A percentile compares a stretch with the other conserved stretches of the same genome.
Conservation (phyloP, 2,113 vertebrate genomes). For the Atractosteus spatula region DNA sequence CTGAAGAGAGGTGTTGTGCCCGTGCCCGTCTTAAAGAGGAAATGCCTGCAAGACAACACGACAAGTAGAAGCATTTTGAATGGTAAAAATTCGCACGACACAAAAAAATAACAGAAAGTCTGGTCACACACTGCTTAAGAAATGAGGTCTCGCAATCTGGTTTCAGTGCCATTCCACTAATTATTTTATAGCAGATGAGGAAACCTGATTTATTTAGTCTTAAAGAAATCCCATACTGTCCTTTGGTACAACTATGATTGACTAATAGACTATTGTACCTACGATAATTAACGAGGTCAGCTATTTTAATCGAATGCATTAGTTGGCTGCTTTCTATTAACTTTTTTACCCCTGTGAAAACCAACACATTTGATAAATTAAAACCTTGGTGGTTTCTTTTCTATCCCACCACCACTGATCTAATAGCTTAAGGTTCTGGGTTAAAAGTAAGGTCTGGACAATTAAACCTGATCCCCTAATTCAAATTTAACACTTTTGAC, state of each 20-base stretch:
- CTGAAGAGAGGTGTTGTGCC: constrained; percentile 96
- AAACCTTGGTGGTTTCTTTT: constrained; percentile 48
- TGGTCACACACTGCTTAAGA: too few relatives aligned
- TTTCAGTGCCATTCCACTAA: background rate
- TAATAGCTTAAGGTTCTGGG: constrained; percentile 49
- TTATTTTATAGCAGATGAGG: constrained; percentile 47
- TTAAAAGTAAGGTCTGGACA: constrained; percentile 40
- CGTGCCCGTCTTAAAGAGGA: constrained; percentile 97
- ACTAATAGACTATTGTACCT: constrained; percentile 65
- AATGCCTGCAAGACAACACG: constrained; percentile 75
- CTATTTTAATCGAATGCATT: constrained; percentile 63
- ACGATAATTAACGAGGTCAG: constrained; percentile 60
- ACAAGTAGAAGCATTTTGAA: background rate
- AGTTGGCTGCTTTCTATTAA: constrained; percentile 61
- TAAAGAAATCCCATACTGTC: constrained; percentile 58
- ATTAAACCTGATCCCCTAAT: constrained; percentile 26
- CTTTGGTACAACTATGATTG: constrained; percentile 54
- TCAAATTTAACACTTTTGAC: constrained; percentile 16
- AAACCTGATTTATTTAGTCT: constrained; percentile 43
- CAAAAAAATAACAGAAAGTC: too few relatives aligned
- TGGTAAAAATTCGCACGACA: too few relatives aligned
- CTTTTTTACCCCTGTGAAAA: constrained; percentile 65
- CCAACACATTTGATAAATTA: constrained; percentile 65
- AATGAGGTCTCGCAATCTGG: too few relatives aligned
- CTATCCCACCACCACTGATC: constrained; percentile 52